These are phyloP conservation scores for Macrophya annulata DNA, from an alignment of 2,888 invertebrate genomes.

Conservation along the genomic window DNA sequence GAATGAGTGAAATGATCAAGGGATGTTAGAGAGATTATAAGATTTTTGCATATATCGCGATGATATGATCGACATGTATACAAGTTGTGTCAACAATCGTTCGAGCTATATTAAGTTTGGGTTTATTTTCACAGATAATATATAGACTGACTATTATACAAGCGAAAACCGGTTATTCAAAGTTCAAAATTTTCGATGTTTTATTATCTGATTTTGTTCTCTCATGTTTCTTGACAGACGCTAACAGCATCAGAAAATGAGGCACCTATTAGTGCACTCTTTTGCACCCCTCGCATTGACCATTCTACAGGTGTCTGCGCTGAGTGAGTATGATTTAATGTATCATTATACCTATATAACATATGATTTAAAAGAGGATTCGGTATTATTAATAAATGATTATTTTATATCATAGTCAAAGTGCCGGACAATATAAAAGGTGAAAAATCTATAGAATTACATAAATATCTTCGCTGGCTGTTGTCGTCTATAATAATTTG, in stretches of 20 bases:
- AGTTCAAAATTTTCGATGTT: background rate
- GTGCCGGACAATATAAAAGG: constrained; percentile 70
- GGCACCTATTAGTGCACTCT: constrained; percentile 67
- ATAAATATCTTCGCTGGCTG: background rate
- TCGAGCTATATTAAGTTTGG: background rate
- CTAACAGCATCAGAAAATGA: constrained; percentile 62
- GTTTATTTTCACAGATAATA: background rate
- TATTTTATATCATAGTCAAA: constrained; percentile 71
- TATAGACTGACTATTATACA: background rate
- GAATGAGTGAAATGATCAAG: background rate
- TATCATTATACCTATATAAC: constrained; percentile 2
- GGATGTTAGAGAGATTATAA: background rate
- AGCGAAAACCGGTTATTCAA: background rate
- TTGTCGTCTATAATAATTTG: background rate
- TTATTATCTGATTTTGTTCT: constrained; percentile 1
- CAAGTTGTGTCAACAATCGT: constrained; percentile 13
- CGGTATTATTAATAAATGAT: constrained; percentile 40
- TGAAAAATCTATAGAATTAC: constrained; percentile 63
- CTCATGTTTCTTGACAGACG: constrained; percentile 62
- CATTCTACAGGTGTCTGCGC: constrained; percentile 69
- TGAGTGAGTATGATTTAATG: constrained; percentile 70
- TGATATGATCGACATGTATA: background rate
- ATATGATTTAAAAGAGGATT: constrained; percentile 1
- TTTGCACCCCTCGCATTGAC: constrained; percentile 65
- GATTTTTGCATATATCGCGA: background rate